phyloP scores from a whole-genome alignment of 2,888 invertebrate species.

The Polyommatus icarus region DNA sequence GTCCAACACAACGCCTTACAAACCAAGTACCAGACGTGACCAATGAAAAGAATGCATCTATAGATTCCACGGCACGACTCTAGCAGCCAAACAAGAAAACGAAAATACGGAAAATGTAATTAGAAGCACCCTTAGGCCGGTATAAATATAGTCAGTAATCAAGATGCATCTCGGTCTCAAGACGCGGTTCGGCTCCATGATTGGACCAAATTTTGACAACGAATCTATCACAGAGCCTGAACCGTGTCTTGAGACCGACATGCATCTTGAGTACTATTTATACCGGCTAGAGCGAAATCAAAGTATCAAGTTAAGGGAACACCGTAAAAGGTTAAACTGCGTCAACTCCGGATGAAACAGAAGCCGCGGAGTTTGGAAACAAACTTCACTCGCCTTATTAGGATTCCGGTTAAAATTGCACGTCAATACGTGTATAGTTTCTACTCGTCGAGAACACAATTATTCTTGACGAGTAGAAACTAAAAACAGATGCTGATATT shows the following conservation, averaged over 20 bases:
- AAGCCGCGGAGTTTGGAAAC: background rate
- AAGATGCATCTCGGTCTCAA: no score
- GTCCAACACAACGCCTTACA: no score
- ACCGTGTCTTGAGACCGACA: no score
- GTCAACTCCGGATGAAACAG: background rate
- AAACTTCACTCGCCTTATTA: background rate
- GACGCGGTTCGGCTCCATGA: no score
- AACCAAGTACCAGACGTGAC: no score
- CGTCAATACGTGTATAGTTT: background rate
- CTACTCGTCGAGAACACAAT: no score
- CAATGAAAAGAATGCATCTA: background rate
- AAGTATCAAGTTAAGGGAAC: conserved; percentile 9
- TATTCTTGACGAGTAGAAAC: background rate
- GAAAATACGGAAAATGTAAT: background rate
- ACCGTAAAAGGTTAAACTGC: background rate
- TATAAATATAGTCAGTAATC: no score
- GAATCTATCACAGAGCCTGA: no score
- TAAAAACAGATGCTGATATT: no score
- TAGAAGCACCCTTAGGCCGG: background rate
- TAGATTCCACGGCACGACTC: background rate
- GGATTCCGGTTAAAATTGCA: background rate
- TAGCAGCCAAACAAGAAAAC: background rate
- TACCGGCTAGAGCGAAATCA: background rate
- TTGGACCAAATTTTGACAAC: no score
- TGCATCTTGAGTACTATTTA: no score